phyloP scores from a whole-genome alignment of 2,888 invertebrate species.

The Nephrotoma appendiculata region DNA sequence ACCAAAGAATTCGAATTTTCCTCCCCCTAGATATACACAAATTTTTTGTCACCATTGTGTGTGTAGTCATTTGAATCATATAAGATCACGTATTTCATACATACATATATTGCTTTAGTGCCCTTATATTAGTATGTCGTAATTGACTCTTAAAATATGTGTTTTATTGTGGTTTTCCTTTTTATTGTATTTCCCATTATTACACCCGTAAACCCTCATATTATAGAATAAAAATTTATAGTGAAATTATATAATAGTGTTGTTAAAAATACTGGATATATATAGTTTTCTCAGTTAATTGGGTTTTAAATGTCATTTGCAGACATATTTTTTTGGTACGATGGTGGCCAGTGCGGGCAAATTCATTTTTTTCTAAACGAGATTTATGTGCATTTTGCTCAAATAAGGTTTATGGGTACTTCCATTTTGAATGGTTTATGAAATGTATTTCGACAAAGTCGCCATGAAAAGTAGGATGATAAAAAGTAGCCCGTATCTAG shows the following conservation, averaged over 20 bases:
- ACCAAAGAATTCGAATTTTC: neutral
- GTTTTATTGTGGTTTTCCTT: neutral
- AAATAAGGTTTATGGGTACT: neutral
- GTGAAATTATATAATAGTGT: neutral
- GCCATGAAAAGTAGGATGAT: too few relatives aligned
- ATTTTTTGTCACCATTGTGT: neutral
- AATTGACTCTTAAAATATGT: neutral
- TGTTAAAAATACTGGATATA: neutral
- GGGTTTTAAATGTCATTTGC: neutral
- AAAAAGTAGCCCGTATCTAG: too few relatives aligned
- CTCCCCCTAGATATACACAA: neutral
- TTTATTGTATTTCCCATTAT: neutral
- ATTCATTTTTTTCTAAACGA: too few relatives aligned
- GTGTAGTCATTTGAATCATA: neutral
- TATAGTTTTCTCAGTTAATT: neutral
- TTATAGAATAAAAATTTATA: neutral
- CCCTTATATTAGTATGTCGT: neutral
- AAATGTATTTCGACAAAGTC: neutral
- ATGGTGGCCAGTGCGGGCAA: neutral
- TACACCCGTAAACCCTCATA: neutral
- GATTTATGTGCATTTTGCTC: too few relatives aligned
- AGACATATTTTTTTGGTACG: neutral
- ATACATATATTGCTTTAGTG: neutral
- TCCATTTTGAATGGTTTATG: neutral
- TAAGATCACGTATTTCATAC: neutral